Conservation (phyloP, 2,797 vertebrate species). For the Periophthalmus magnuspinnatus region DNA sequence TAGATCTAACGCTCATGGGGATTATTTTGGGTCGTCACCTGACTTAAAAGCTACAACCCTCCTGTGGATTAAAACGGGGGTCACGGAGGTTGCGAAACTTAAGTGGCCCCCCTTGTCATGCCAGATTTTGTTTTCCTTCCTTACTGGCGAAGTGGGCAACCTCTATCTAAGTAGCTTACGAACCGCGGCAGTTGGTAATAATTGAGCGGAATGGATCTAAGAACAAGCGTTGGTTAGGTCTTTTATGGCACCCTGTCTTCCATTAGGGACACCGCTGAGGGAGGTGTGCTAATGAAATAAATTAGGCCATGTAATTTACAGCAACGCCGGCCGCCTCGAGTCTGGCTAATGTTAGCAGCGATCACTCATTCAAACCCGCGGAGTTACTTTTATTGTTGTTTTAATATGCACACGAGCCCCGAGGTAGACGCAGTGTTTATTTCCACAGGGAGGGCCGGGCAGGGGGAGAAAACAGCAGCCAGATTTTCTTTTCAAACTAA, state of each 20-base stretch:
- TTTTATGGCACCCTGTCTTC: conserved; percentile 62
- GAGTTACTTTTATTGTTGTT: conserved; percentile 57
- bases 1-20: conserved; percentile 27
- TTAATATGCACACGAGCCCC: conserved; percentile 56
- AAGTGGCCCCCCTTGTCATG: conserved; percentile 61
- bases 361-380: conserved; percentile 47
- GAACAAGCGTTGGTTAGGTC: conserved; percentile 64
- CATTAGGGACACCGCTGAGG: conserved; percentile 67
- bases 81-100: conserved; percentile 52
- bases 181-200: conserved; percentile 63
- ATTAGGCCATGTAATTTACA: conserved; percentile 72
- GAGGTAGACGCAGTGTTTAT: conserved; percentile 42
- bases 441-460: conserved; percentile 38
- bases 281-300: conserved; percentile 73
- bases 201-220: conserved; percentile 69
- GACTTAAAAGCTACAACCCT: conserved; percentile 63
- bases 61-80: conserved; percentile 54
- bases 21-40: conserved; percentile 57
- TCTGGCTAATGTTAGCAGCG: conserved; percentile 54
- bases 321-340: conserved; percentile 51
- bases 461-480: conserved; percentile 15
- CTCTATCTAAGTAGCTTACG: conserved; percentile 63
- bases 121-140: conserved; percentile 26
- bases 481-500: conserved; percentile 29
- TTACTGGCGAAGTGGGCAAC: conserved; percentile 53